Base-by-base conservation (phyloP, 2,797 vertebrate species). In the Ispidina lecontei region DNA sequence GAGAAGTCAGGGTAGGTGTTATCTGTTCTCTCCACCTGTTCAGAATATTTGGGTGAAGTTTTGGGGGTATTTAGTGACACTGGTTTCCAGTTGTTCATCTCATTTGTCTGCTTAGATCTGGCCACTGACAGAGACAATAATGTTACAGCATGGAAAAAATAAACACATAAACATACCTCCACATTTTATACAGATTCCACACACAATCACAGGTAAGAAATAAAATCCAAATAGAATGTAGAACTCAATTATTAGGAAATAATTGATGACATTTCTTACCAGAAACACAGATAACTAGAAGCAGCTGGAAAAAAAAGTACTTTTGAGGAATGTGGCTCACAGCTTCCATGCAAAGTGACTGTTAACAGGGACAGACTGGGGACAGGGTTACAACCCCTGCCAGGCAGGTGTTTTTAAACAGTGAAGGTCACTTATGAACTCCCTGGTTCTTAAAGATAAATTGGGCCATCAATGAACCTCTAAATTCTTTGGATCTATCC, bases 401-500 rank as follows among this genome's bases (percentile, higher is more conserved):
- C 84, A 90, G 69, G 71, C 72, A 90, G 22, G 90, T 72, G 26
- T 23, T 43, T 43, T 74, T 43, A 62, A 93, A 76, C 35, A 69
- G 62, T 10, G 20, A 77, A 80, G 39, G 74, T 93, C 86, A 41
- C 88, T 82, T 55, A 71, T 49, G 46, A 93, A 2, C 65, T 90
- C 51, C 56, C 51, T 80, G 47, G 64, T 74, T 89, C 89, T 83
- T 84, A 90, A 87, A 88, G 80, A 49, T 70, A 84, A 87, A 89
- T 63, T 70, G 52, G 58, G 69, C 60, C 55, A 22, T 29, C 89
- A 95, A 21, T 29, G 69, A 95, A 72, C 25, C 43, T 69, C 69
- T 69, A 87, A 85, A 80, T 71, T 68, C 25, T 59, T 75, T 33
- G 69, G 25, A 46, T 37, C 51, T 92, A 17, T 72, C 91, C 58